Evolutionary conservation across 2,113 vertebrate species (phyloP).

Genomic region (Caloenas nicobarica): DNA sequence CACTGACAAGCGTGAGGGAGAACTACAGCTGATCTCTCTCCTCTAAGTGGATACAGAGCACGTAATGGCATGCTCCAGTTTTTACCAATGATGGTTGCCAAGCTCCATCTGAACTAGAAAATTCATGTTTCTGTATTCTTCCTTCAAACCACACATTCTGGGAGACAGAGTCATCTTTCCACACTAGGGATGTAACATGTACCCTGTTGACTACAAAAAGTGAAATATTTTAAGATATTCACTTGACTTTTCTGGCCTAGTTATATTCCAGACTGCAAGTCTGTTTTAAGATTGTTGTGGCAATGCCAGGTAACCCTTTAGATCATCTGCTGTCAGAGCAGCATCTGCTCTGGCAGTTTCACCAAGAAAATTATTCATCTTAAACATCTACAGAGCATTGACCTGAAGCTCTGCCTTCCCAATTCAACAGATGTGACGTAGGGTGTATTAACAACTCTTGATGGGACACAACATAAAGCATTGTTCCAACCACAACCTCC

Average conservation of each 20-base stretch:
- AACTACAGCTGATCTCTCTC: neutral
- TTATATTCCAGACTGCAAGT: neutral
- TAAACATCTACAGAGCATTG: neutral
- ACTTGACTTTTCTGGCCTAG: neutral
- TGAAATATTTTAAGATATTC: neutral
- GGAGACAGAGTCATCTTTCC: neutral
- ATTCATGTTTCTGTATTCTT: neutral
- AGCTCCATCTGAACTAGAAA: neutral
- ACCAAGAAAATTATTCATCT: neutral
- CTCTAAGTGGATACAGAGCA: neutral
- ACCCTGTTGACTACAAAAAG: neutral
- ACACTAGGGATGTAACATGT: neutral
- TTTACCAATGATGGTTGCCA: neutral
- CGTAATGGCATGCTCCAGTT: neutral
- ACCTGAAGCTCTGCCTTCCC: slow-evolving; percentile 1
- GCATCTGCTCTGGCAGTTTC: slow-evolving; percentile 10
- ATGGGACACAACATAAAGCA: neutral
- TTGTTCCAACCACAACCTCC: neutral
- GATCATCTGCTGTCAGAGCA: neutral
- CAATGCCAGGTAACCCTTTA: neutral
- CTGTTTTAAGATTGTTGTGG: neutral
- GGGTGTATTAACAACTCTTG: neutral
- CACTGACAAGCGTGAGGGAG: neutral
- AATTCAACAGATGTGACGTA: neutral
- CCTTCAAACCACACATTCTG: neutral